Evolutionary conservation across 2,797 vertebrate species (phyloP), one percentile per base, ranked within the genome.

Genomic region (Paramormyrops hopkinsi): DNA sequence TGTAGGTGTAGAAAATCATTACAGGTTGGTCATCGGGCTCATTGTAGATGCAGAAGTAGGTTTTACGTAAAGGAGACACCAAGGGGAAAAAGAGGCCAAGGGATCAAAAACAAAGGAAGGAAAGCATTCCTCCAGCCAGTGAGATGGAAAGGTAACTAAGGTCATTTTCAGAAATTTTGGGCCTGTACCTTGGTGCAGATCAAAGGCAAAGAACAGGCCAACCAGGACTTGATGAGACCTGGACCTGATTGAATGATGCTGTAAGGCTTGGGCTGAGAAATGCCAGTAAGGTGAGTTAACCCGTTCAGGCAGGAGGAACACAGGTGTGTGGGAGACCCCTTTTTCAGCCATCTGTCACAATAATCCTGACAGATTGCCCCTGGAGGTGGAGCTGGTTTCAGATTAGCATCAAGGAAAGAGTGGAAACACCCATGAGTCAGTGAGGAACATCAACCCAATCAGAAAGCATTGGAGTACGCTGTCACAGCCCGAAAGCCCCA

Each of bases 301-400:
- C 79, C 22, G 79, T 50, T 46, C 79, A 83, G 79, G 44, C 46
- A 83, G 79, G 22, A 83, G 46, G 22, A 50, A 83, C 79, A 50
- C 79, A 83, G 46, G 69, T 76, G 69, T 41, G 69, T 76, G 69
- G 69, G 69, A 76, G 69, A 76, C 69, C 69, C 69, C 69, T 37
- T 76, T 41, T 41, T 37, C 33, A 41, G 69, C 69, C 5, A 33
- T 46, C 76, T 22, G 41, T 82, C 76, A 82, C 37, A n/a, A 46
- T 82, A 46, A 82, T 82, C 76, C 37, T 82, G 76, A 76, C 69
- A 76, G 33, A 82, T 46, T 46, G 41, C 19, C 76, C 41, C 41
- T 44, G 76, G 41, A 82, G 76, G 41, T 46, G 76, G 41, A 82
- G 41, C 76, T 9, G 76, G 8, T 82, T 79, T 82, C 19, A 82